Evolutionary conservation across 2,888 invertebrate genomes (phyloP), one percentile per base, ranked within the genome.

Genomic region (Ochropleura leucogaster): DNA sequence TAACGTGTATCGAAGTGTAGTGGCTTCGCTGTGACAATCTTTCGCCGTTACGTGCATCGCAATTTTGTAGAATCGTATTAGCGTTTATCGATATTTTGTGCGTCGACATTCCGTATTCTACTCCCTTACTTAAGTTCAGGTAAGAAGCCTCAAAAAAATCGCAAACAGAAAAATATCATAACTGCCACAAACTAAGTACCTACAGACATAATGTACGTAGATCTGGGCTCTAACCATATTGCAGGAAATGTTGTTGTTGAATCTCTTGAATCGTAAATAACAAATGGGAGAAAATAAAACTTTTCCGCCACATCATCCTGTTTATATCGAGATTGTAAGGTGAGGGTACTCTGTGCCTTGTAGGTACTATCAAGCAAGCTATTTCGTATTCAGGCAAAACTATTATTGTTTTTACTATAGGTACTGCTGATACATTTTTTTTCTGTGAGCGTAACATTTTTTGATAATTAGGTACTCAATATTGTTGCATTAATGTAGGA

Each of bases 201-300:
- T 67, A 71, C 55, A 66, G 63, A 81, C 30, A 30, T 30, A 78
- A 79, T 63, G 79, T 85, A 88, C 84, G 87, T 89, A 89, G 84
- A 85, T 83, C 85, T 87, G 89, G 88, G 83, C 87, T 86, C 83
- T 80, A 87, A 89, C 85, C 87, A 87, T 90, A 92, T 90, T 90
- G 89, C 89, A 90, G 88, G 90, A 90, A 90, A 90, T 95, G 94
- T 95, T 95, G 93, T 95, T 94, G 92, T 89, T 91, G 90, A 88
- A 90, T 92, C 92, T 93, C 92, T 93, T 95, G 91, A 94, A 90
- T 92, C 94, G 95, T 94, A 95, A 94, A 94, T 95, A 95, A 96
- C 93, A 94, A 95, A 95, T 94, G 93, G 93, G 90, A 87, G 89
- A 90, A 90, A 91, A 91, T 91, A 90, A 93, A 95, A 94, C 90